Evolutionary conservation across 2,888 invertebrate species (phyloP).

Genomic region (Stenolophus ochropezus): DNA sequence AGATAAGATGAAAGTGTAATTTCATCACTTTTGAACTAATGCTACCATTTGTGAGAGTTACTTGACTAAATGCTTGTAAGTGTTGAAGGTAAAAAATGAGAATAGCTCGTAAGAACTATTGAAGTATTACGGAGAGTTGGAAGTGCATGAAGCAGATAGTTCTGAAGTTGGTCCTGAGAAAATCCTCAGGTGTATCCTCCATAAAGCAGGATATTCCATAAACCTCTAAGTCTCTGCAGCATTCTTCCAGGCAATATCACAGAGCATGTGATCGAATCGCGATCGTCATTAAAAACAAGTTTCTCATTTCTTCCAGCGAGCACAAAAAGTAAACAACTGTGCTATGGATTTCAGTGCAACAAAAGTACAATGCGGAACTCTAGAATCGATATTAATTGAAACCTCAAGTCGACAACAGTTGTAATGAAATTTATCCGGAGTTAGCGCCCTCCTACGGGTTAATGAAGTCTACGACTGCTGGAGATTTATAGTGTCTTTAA

Average conservation of each 20-base stretch:
- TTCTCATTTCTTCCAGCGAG: conserved; percentile 51
- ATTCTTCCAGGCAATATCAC: conserved; percentile 53
- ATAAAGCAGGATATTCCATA: conserved; percentile 41
- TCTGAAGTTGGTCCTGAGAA: conserved; percentile 13
- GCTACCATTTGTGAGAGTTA: too few species aligned
- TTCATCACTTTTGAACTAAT: too few species aligned
- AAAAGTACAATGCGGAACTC: conserved; percentile 65
- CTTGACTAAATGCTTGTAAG: too few species aligned
- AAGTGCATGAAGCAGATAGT: neutral
- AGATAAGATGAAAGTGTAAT: too few species aligned
- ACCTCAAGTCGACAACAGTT: conserved; percentile 66
- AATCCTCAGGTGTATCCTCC: conserved; percentile 40
- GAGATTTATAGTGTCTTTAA: conserved; percentile 66
- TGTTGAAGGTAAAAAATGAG: too few species aligned
- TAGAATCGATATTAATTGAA: conserved; percentile 68
- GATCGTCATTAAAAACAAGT: conserved; percentile 58
- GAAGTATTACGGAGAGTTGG: neutral
- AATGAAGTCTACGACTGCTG: conserved; percentile 52
- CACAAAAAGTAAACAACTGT: too few species aligned
- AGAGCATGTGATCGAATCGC: conserved; percentile 49
- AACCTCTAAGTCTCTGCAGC: conserved; percentile 26
- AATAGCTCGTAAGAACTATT: too few species aligned
- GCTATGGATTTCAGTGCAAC: too few species aligned
- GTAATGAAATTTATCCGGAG: conserved; percentile 67
- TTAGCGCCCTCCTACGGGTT: conserved; percentile 30